Base-by-base conservation (phyloP, 1,140 invertebrate genomes). In the Brachionus koreanus region DNA sequence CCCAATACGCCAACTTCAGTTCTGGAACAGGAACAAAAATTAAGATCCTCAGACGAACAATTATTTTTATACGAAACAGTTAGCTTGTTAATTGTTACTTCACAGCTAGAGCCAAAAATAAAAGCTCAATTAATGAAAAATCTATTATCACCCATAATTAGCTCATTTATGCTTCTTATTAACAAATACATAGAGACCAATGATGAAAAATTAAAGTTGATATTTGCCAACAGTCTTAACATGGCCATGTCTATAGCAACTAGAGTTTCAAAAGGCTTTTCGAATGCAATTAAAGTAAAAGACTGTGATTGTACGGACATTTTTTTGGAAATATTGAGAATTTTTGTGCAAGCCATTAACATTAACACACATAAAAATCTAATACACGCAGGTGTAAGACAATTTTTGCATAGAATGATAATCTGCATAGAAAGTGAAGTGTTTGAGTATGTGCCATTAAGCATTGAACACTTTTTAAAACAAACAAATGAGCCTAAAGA, bases 401-500 rank as follows among this genome's bases (percentile, higher is more conserved):
- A 91, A 85, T 90, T 90, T 84, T 85, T 91, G 67, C 91, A 92
- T 84, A 87, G 91, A 23, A 89, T 91, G 88, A 90, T 91, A 6
- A 90, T 92, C 19, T 92, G 91, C 85, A 84, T 92, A 63, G 91
- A 91, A 83, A 87, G 87, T 35, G 90, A 91, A 84, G 86, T 91
- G 12, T 83, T 92, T n/a, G 90, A 90, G 0, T 89, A 89, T 83
- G 86, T 91, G 46, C 90, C 91, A 5, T 35, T 86, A 3, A 89
- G 90, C 4, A 88, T 91, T 25, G 88, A 90, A 83, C 86, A 86
- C 72, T 86, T 91, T 35, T 85, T 91, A 6, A 90, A 89, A 82
- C 85, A 88, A 46, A 87, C 88, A 12, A 79, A 65, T 79, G 89
- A 90, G 84, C 86, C 88, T 5, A 86, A 86, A 37, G 88, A 89